Percentiles rank a stretch among this genome's conserved stretches.
Evolutionary conservation across 2,113 vertebrate species (phyloP).

Genomic region (Etheostoma cragini): DNA sequence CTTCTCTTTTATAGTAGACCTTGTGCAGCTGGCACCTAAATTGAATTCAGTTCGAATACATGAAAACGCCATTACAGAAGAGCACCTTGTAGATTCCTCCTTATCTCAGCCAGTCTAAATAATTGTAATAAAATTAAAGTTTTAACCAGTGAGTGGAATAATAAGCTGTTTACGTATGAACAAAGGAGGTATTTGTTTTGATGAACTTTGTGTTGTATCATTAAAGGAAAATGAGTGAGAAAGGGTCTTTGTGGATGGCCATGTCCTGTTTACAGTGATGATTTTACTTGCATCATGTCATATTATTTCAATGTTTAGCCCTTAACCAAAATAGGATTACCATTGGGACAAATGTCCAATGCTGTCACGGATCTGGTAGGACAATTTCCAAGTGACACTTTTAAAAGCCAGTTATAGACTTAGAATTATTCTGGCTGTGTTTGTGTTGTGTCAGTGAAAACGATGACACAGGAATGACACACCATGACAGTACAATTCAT

Average conservation of each 20-base stretch:
- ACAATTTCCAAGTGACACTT: too few species aligned
- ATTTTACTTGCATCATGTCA: background rate
- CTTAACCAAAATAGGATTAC: background rate
- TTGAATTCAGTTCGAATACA: conserved; percentile 2
- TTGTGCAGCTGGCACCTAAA: conserved; percentile 29
- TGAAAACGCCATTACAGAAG: background rate
- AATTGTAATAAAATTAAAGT: background rate
- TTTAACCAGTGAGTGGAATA: conserved; percentile 2
- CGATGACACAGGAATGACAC: too few species aligned
- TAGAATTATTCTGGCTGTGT: too few species aligned
- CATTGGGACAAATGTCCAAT: too few species aligned
- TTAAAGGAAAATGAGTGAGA: background rate
- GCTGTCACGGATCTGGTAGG: too few species aligned
- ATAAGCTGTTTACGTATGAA: conserved; percentile 5
- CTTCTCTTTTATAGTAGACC: background rate
- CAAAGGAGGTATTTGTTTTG: background rate
- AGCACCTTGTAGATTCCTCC: background rate
- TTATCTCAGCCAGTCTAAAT: background rate
- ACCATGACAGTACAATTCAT: too few species aligned
- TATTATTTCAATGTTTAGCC: background rate
- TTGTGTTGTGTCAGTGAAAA: too few species aligned
- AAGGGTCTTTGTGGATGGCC: background rate
- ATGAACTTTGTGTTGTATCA: background rate
- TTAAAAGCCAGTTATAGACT: too few species aligned
- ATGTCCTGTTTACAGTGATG: background rate